Evolutionary conservation across 2,113 vertebrate species (phyloP), one percentile per base, ranked within the genome.

Genomic region (Megaceryle torquata): DNA sequence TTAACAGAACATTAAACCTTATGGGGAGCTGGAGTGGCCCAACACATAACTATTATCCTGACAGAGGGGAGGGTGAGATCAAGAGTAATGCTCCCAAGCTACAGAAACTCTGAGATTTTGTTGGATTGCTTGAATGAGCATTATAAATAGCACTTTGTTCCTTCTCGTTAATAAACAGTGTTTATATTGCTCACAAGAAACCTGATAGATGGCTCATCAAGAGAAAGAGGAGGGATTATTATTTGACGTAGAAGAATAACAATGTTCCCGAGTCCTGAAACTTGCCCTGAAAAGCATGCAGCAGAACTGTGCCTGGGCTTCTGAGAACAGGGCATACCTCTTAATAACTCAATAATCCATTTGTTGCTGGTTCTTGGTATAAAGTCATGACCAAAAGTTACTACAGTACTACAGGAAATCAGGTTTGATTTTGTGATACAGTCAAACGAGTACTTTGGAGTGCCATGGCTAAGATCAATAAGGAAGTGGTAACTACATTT

Each of bases 351-450:
- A 93, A 96, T 97, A 97, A 96, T 97, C 97, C 93, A 96, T 98
- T 95, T 96, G 63, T 94, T 97, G 82, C 87, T 97, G 53, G 89
- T 95, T 96, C 82, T 92, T 95, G 70, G 15, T 92, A 97, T 95
- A 93, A 96, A 97, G 96, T 96, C 96, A 94, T 78, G 95, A 95
- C 91, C 90, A 95, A 97, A 98, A 97, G 95, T 97, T 98, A 98
- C 98, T 98, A 94, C 88, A 95, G 97, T 98, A 98, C 97, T 93
- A 97, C 97, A 98, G 98, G 97, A 98, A 98, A 98, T 99, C 98
- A 98, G 97, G 98, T 99, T 99, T 99, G 98, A 99, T 98, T 99
- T 99, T 99, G 98, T 99, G 99, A 99, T 99, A 97, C 96, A 98
- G 99, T 99, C 99, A 99, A 98, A 98, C 82, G 93, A 98, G 97